Evolutionary conservation across 2,113 vertebrate species (phyloP), one percentile per base, ranked within the genome.

Genomic region (Struthidea cinerea): DNA sequence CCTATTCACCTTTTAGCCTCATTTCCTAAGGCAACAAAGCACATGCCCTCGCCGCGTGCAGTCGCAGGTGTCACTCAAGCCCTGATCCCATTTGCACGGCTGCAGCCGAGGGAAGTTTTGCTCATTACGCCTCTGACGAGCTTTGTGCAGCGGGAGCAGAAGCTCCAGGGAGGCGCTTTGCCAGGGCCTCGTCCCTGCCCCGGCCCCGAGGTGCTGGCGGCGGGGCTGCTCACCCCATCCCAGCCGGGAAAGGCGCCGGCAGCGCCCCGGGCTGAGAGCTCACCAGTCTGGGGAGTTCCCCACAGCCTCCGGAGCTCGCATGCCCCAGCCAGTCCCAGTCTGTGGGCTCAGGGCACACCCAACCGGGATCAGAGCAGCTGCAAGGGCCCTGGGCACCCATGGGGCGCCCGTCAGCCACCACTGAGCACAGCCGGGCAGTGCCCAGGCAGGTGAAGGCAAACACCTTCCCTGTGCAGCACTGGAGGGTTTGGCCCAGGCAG

Each of bases 1-100:
- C 93, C 94, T 35, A 17, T 86, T 92, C 89, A 84, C 96, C 96
- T 90, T 83, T 76, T 44, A 57, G 76, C 89, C 94, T 73, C 71
- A 37, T 67, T 94, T 90, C 94, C 91, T 46, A 20, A 73, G 84
- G 91, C 83, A 56, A 16, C 42, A 32, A 60, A 59, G 86, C 96
- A 95, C 91, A 12, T 70, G 91, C 46, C 1, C 14, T 33, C 2
- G 39, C 93, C 76, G 2, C 39, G n/a, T 92, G 93, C 53, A 3
- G 26, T 10, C 39, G 0, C 74, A n/a, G 88, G 84, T 33, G 41
- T 50, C 60, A 16, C 61, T 64, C 67, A 16, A 52, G 27, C 71
- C 67, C 59, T 30, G 18, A 63, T 60, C 70, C 61, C 33, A 5
- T 53, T 27, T 7, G n/a, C 67, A 65, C 11, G 13, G 0, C 65